A percentile compares a stretch with the other conserved stretches of the same genome.
phyloP scores from a whole-genome alignment of 2,797 vertebrate genomes.

The Cossypha caffra region DNA sequence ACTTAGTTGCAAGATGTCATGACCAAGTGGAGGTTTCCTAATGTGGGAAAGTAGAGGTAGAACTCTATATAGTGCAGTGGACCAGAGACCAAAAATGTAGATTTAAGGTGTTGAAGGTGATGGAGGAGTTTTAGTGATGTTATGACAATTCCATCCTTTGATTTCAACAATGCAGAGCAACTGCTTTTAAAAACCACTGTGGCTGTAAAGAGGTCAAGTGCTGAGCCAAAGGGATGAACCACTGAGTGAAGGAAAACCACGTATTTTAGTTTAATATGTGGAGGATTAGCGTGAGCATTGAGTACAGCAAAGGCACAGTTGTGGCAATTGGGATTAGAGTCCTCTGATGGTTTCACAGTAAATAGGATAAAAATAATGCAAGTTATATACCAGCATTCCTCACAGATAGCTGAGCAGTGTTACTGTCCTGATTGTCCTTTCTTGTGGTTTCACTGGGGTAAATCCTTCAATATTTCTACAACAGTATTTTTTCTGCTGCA shows the following conservation, averaged over 20 bases:
- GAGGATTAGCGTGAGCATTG: accelerated
- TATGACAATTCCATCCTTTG: not conserved
- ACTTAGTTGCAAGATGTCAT: not conserved
- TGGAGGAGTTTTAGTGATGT: not conserved
- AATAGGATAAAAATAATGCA: not conserved
- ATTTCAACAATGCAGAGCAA: not conserved
- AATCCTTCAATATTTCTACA: not conserved
- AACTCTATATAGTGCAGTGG: not conserved
- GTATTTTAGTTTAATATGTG: not conserved
- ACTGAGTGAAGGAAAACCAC: not conserved
- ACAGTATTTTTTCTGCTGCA: not conserved
- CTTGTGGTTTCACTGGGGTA: not conserved
- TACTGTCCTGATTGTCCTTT: not conserved
- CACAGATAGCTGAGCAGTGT: not conserved
- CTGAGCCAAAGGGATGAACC: not conserved
- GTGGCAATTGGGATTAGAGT: not conserved
- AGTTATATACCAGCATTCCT: not conserved
- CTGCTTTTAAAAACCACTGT: not conserved
- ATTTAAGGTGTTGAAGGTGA: not conserved
- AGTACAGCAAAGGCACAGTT: not conserved
- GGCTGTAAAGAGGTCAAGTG: not conserved
- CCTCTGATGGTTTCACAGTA: not conserved
- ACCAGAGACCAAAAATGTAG: not conserved
- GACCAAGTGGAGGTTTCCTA: not conserved
- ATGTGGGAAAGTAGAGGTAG: not conserved